Conservation (phyloP, 1,140 invertebrate species). For the Musca vetustissima region DNA sequence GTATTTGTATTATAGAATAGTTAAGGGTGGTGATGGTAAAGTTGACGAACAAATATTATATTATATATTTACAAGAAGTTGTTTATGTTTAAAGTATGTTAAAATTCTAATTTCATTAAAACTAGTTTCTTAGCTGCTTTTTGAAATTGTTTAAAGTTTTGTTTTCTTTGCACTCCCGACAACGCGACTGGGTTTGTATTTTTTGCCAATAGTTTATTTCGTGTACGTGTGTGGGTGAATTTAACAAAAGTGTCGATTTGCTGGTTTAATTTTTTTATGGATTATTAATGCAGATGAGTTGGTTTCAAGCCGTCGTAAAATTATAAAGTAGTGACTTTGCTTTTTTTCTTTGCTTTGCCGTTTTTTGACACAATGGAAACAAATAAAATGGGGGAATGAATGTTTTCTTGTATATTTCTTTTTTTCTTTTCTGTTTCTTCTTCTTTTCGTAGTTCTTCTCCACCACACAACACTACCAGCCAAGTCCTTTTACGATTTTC, state of each 20-base stretch:
- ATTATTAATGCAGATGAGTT: background rate
- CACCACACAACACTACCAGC: background rate
- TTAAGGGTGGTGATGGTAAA: background rate
- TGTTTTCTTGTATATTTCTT: background rate
- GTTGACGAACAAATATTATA: no score
- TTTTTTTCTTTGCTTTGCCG: background rate
- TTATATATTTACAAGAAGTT: constrained; percentile 1
- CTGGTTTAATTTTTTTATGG: constrained; percentile 5
- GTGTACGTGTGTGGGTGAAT: background rate
- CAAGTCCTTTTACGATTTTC: background rate
- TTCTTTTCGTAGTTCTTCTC: background rate
- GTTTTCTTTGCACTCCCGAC: constrained; percentile 9
- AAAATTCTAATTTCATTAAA: background rate
- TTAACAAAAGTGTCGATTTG: background rate
- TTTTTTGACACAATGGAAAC: no score
- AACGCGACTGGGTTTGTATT: constrained; percentile 5
- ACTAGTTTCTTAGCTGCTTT: background rate
- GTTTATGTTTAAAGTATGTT: background rate
- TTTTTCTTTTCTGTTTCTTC: background rate
- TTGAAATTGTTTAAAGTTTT: background rate
- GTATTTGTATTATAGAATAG: background rate
- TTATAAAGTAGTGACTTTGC: constrained; percentile 13
- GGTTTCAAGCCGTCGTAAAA: constrained; percentile 14
- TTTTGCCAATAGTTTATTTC: background rate
- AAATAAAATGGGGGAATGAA: constrained; percentile 9